Evolutionary conservation across 2,888 invertebrate genomes (phyloP), one percentile per base, ranked within the genome.

Genomic region (Mimumesa dahlbomi): DNA sequence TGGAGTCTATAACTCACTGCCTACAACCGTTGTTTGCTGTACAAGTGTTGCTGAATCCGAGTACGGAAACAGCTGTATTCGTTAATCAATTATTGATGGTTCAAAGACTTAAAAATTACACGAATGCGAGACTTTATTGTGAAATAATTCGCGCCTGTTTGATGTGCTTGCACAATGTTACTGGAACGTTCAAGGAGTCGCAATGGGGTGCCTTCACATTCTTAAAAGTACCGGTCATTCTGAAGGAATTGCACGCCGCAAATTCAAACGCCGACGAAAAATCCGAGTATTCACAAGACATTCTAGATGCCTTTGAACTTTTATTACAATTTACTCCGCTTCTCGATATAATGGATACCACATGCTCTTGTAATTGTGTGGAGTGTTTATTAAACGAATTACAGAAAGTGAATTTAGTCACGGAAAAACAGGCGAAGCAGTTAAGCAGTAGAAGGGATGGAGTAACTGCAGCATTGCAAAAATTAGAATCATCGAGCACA

Each of bases 171-270:
- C 95, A 96, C 84, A 96, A 97, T 89, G 95, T 95, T 0, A 94
- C 94, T 53, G 95, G 95, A 78, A 95, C 95, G 43, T 93, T 94
- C 6, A 95, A 95, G 79, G 97, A 97, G 84, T 94, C 97, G 2
- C 93, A 97, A 82, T 98, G 98, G 97, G 96, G 97, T 11, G 97
- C 98, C 7, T 97, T 98, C 86, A 96, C 96, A 0, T 98, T 97
- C 86, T 92, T 98, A 6, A 98, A 98, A 91, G 93, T 98, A 52
- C 96, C 97, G 0, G 94, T 94, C 83, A 93, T 96, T 46, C 91
- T 97, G 45, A 93, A 94, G 62, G 93, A 94, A 73, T 88, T 95
- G 43, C 93, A 94, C 77, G 91, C 91, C 31, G 87, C 91, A 40
- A 91, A 92, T 75, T 91, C 92, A 42, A 91, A 92, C 79, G 85